Evolutionary conservation across 2,888 invertebrate species (phyloP), one percentile per base, ranked within the genome.

Genomic region (Clunio marinus): DNA sequence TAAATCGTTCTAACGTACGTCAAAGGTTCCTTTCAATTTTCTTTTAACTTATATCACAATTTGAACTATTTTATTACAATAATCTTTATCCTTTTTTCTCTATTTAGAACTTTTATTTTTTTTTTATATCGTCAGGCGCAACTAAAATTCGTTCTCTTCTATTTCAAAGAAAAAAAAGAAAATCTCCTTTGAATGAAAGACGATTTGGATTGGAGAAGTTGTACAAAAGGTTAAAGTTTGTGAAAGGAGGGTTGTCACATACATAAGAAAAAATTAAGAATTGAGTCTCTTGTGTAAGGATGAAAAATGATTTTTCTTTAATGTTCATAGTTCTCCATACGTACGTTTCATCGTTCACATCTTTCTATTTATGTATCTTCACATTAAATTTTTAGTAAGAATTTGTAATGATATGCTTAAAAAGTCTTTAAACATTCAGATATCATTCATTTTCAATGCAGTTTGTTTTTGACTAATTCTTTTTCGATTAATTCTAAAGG

Each of bases 21-120:
- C 10, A 10, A 10, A 10, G 32, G 32, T 45, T 24, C n/a, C n/a
- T n/a, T n/a, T n/a, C n/a, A n/a, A n/a, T n/a, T n/a, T n/a, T 41
- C 25, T 45, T n/a, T 20, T 66, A 66, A 66, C 66, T 66, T 32
- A 66, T 66, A 66, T 66, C 66, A 66, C 66, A 66, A 62, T 66
- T 66, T 66, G 66, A 66, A 66, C 66, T 66, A 66, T 66, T 45
- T 27, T 24, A 25, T 25, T 20, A n/a, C n/a, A n/a, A n/a, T n/a
- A n/a, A n/a, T n/a, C n/a, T n/a, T n/a, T n/a, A n/a, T n/a, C n/a
- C n/a, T 27, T 57, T 35, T 57, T 57, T 27, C 10, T 57, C 4
- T 17, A 10, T 20, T 55, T 24, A 55, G 22, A 24, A 3, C 22
- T 41, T 25, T 45, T 63, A 10, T 13, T 17, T 13, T 46, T 46